A percentile compares a stretch with the other conserved stretches of the same genome.
Evolutionary conservation across 2,113 vertebrate species (phyloP).

Genomic region (Salvator merianae): DNA sequence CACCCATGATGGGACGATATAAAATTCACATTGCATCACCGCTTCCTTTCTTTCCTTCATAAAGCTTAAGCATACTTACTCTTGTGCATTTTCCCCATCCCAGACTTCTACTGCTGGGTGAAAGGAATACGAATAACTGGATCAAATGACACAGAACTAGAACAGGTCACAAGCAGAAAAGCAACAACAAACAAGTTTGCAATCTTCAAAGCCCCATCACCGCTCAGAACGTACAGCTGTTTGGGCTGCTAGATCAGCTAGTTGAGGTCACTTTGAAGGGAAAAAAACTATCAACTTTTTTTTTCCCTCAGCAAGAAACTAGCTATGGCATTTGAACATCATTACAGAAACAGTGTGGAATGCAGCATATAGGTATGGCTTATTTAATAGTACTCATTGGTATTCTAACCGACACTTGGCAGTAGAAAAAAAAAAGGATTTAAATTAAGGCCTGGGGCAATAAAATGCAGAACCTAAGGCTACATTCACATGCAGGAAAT

Average conservation of each 20-base stretch:
- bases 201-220: too few relatives aligned
- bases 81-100: background rate
- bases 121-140: background rate
- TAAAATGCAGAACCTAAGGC: background rate
- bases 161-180: background rate
- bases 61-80: background rate
- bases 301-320: background rate
- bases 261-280: background rate
- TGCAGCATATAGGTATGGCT: background rate
- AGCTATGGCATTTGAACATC: background rate
- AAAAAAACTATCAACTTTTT: background rate
- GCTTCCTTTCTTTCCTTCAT: background rate
- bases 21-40: background rate
- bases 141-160: background rate
- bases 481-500: too few relatives aligned
- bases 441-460: background rate
- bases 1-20: background rate
- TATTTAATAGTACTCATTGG: background rate
- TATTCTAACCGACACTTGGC: background rate
- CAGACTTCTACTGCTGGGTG: background rate
- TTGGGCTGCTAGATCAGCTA: background rate
- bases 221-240: background rate
- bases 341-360: background rate
- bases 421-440: background rate
- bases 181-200: too few relatives aligned